Percentiles rank a stretch among this genome's conserved stretches.
Conservation (phyloP, 2,797 vertebrate species). For the Silurus lanzhouensis region DNA sequence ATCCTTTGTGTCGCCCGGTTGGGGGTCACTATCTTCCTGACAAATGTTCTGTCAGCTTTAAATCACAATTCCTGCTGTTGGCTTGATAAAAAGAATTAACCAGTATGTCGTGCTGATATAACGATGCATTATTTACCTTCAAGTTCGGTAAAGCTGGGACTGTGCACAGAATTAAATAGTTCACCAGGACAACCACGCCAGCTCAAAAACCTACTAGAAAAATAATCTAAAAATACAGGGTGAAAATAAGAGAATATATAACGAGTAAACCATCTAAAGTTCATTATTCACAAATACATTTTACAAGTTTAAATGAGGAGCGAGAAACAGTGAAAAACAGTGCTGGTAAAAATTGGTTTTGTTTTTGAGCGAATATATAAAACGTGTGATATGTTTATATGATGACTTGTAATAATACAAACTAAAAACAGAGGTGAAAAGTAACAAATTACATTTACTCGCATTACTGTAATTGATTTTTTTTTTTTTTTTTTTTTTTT, state of each 20-base stretch:
- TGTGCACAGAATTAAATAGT: background rate
- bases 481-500: too few species aligned
- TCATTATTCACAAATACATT: background rate
- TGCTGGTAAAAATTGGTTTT: background rate
- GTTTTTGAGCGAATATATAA: background rate
- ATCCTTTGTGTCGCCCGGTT: background rate
- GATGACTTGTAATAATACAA: background rate
- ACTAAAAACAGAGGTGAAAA: too few species aligned
- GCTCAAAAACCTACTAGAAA: background rate
- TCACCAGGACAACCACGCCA: background rate
- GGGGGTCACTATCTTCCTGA: conserved; percentile 22
- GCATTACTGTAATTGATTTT: too few species aligned
- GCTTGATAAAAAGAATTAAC: conserved; percentile 20
- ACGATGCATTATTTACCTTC: conserved; percentile 15
- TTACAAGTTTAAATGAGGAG: background rate
- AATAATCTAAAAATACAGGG: too few species aligned
- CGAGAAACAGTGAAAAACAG: background rate
- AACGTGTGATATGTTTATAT: background rate
- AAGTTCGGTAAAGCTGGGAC: background rate
- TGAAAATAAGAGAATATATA: background rate
- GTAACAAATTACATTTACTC: too few species aligned
- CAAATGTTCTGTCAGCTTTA: conserved; percentile 21
- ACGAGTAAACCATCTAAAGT: background rate
- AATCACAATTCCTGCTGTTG: conserved; percentile 1
- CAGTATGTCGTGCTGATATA: background rate